Evolutionary conservation across 1,140 invertebrate genomes (phyloP).

Genomic region (Chironomus tepperi): DNA sequence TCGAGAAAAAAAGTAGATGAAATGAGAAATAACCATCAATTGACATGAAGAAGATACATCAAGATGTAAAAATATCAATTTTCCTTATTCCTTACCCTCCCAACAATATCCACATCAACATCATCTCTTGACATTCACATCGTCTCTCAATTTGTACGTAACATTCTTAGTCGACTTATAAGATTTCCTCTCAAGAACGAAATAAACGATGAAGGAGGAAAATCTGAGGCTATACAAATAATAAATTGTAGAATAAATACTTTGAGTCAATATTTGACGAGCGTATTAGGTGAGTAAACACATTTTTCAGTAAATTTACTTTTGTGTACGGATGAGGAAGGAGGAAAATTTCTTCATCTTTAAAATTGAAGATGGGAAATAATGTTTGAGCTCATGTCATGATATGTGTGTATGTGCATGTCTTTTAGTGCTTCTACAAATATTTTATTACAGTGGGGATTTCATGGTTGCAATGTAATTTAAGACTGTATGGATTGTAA

Average conservation of each 20-base stretch:
- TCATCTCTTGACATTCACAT: not conserved
- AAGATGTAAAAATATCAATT: conserved; percentile 14
- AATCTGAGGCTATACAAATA: not conserved
- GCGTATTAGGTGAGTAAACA: not conserved
- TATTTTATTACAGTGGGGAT: not conserved
- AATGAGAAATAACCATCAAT: not conserved
- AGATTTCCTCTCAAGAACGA: too few relatives aligned
- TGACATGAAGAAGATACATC: not conserved
- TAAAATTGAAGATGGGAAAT: not conserved
- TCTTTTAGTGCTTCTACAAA: not conserved
- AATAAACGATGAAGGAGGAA: not conserved
- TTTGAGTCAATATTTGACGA: conserved; percentile 1
- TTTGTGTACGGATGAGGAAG: not conserved
- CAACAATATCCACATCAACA: not conserved
- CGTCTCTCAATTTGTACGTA: not conserved
- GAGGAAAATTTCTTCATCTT: not conserved
- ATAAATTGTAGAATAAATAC: conserved; percentile 8
- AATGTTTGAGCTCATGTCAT: conserved; percentile 8
- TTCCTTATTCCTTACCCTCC: not conserved
- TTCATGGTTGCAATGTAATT: not conserved
- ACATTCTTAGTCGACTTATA: too few relatives aligned
- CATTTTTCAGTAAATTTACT: conserved; percentile 14
- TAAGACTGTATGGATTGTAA: too few relatives aligned
- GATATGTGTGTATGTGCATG: not conserved
- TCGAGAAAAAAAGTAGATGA: not conserved